Conservation (phyloP, 2,888 invertebrate genomes). For the Mallateleia sp. region DNA sequence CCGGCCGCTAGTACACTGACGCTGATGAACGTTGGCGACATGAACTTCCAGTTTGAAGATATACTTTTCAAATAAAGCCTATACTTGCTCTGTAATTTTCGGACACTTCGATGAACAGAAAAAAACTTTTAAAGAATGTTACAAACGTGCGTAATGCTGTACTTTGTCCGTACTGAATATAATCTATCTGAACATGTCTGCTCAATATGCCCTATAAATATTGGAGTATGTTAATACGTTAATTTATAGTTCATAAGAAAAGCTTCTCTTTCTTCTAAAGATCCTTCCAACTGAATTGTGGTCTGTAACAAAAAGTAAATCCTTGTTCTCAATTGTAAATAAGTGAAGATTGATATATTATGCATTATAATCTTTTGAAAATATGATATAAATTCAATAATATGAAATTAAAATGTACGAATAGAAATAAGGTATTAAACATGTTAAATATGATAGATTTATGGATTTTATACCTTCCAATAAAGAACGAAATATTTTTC, state of each 20-base stretch:
- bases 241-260: neutral
- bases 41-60: slow-evolving; percentile 6
- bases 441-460: too few species aligned
- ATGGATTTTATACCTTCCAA: neutral
- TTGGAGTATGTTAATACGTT: neutral
- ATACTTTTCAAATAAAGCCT: slow-evolving; percentile 31
- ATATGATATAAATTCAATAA: neutral
- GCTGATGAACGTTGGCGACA: neutral
- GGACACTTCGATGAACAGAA: slow-evolving; percentile 5
- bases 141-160: slow-evolving; percentile 1
- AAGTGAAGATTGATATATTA: too few species aligned
- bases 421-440: too few species aligned
- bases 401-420: neutral
- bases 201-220: neutral
- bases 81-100: slow-evolving; percentile 19
- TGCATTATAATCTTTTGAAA: too few species aligned
- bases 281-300: neutral
- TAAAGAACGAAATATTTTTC: neutral
- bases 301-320: neutral
- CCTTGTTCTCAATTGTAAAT: neutral
- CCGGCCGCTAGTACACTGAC: slow-evolving; percentile 13
- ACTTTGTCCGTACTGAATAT: neutral
- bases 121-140: slow-evolving; percentile 16
- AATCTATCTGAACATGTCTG: neutral
- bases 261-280: neutral